Percentiles rank a stretch among this genome's conserved stretches.
Conservation (phyloP, 2,113 vertebrate genomes). For the Athene cunicularia region DNA sequence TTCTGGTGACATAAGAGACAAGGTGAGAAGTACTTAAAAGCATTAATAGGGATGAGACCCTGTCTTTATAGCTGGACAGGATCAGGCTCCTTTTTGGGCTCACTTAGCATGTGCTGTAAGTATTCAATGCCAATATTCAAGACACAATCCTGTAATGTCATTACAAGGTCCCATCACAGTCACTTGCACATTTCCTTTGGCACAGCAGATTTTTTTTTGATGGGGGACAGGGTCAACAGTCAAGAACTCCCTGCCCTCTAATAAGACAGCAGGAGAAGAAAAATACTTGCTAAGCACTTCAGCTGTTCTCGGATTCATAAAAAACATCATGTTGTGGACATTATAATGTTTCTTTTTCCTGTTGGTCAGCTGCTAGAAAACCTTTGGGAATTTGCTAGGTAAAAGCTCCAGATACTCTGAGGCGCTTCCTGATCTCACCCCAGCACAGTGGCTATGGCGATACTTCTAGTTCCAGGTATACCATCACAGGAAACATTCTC, state of each 20-base stretch:
- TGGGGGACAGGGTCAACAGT: constrained; percentile 53
- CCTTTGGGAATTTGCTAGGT: not conserved
- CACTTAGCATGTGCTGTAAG: constrained; percentile 6
- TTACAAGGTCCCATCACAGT: constrained; percentile 65
- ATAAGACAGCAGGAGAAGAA: constrained; percentile 57
- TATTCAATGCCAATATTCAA: constrained; percentile 31
- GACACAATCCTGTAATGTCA: constrained; percentile 52
- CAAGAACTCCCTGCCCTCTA: constrained; percentile 60
- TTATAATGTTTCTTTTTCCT: not conserved
- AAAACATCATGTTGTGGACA: constrained; percentile 18
- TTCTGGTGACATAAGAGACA: not conserved
- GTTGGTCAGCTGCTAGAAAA: constrained; percentile 6
- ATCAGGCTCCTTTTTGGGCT: not conserved
- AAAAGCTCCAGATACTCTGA: not conserved
- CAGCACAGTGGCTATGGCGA: not conserved
- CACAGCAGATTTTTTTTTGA: constrained; percentile 61
- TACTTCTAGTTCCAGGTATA: not conserved
- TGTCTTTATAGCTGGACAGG: not conserved
- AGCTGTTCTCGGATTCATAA: constrained; percentile 48
- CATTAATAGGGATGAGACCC: not conserved
- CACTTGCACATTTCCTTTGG: constrained; percentile 60
- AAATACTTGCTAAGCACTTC: constrained; percentile 65
- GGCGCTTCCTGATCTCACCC: fast-evolving
- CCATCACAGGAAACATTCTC: not conserved
- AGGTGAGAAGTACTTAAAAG: not conserved